Percentiles rank a stretch among this genome's conserved stretches.
These are phyloP conservation scores for Microctenopoma stevenorrisi DNA, from an alignment of 2,797 vertebrate species.

Conservation along the genomic window DNA sequence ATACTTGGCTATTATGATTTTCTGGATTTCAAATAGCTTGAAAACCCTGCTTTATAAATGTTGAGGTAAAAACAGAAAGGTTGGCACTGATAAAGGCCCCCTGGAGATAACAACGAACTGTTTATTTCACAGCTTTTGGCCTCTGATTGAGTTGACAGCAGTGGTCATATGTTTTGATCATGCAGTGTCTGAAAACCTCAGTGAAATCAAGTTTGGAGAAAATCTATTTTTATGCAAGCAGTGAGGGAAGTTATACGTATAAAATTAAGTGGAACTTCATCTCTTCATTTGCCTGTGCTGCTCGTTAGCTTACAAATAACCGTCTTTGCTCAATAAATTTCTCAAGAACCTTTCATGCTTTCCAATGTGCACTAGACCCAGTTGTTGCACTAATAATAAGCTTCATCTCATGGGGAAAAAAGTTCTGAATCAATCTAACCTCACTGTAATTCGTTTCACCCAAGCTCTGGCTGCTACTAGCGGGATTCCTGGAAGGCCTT, in stretches of 20 bases:
- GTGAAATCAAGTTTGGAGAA: slow-evolving; percentile 53
- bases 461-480: slow-evolving; percentile 72
- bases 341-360: slow-evolving; percentile 51
- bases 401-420: slow-evolving; percentile 47
- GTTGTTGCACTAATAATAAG: slow-evolving; percentile 64
- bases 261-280: slow-evolving; percentile 63
- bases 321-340: slow-evolving; percentile 55
- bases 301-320: slow-evolving; percentile 46
- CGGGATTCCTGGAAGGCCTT: slow-evolving; percentile 70
- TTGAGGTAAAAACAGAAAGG: slow-evolving; percentile 67
- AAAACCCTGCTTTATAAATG: slow-evolving; percentile 52
- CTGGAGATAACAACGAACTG: slow-evolving; percentile 52
- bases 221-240: slow-evolving; percentile 67
- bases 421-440: slow-evolving; percentile 64
- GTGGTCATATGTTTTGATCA: slow-evolving; percentile 64
- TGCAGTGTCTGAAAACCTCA: slow-evolving; percentile 56
- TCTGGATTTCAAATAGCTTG: slow-evolving; percentile 55
- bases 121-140: slow-evolving; percentile 66
- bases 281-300: slow-evolving; percentile 55
- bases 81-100: slow-evolving; percentile 53
- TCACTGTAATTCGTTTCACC: slow-evolving; percentile 71
- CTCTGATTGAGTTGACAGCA: slow-evolving; percentile 30
- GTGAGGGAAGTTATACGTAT: slow-evolving; percentile 40
- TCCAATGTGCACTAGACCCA: slow-evolving; percentile 35
- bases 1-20: slow-evolving; percentile 48